A percentile compares a stretch with the other conserved stretches of the same genome.
phyloP scores from a whole-genome alignment of 1,140 invertebrate genomes.

The Plutomurus gul region DNA sequence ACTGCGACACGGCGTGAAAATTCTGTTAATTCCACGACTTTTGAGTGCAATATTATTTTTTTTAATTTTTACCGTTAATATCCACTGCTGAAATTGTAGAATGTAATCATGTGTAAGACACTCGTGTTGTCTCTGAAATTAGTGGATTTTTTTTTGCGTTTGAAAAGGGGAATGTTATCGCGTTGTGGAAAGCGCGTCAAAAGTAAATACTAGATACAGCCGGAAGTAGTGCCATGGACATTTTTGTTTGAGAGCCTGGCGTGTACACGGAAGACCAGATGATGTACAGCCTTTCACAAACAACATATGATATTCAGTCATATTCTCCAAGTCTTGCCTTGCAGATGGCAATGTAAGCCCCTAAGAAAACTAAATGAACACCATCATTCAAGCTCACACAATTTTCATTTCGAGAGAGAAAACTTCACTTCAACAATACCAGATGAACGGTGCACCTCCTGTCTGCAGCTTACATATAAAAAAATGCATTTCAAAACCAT shows the following conservation, averaged over 20 bases:
- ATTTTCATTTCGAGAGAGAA: neutral
- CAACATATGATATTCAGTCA: neutral
- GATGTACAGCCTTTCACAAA: neutral
- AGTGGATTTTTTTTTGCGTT: slow-evolving; percentile 16
- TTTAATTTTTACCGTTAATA: slow-evolving; percentile 16
- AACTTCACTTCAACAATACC: neutral
- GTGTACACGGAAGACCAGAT: too few relatives aligned
- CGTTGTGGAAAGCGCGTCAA: neutral
- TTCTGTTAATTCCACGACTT: too few relatives aligned
- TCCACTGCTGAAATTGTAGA: neutral
- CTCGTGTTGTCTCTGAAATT: neutral
- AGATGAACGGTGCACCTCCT: neutral
- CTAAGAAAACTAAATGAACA: slow-evolving; percentile 5
- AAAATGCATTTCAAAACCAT: slow-evolving; percentile 12
- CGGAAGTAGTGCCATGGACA: too few relatives aligned
- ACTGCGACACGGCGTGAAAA: too few relatives aligned
- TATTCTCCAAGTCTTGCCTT: neutral
- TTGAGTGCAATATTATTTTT: slow-evolving; percentile 3
- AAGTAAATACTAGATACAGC: too few relatives aligned
- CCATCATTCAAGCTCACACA: slow-evolving; percentile 19
- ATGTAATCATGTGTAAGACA: neutral
- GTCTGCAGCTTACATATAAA: neutral
- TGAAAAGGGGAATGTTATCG: too few relatives aligned
- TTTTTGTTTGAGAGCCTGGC: too few relatives aligned
- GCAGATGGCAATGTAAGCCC: neutral